Percentiles rank a stretch among this genome's conserved stretches.
Conservation (phyloP, 2,113 vertebrate species). For the Cavia porcellus region DNA sequence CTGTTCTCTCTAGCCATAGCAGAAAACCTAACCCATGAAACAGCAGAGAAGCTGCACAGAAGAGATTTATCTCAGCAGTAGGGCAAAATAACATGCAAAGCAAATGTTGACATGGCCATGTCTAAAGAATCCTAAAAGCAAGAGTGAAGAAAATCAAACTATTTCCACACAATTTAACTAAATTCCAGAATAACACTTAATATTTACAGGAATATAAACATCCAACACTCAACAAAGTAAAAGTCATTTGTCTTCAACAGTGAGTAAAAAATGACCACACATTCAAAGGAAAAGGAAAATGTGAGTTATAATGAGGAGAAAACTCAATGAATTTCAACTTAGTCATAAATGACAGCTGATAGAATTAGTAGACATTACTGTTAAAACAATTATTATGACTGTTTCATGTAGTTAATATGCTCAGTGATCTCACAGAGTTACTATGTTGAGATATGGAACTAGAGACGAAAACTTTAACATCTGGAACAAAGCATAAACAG, state of each 20-base stretch:
- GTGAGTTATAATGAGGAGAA: slow-evolving; percentile 12
- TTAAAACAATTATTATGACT: neutral
- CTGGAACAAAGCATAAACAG: neutral
- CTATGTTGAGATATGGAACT: neutral
- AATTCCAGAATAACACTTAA: neutral
- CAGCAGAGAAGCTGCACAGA: neutral
- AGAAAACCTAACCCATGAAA: neutral
- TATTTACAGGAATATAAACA: slow-evolving; percentile 48
- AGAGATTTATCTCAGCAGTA: neutral
- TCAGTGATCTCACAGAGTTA: neutral
- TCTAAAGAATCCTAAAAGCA: neutral
- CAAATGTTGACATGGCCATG: neutral
- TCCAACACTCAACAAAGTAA: neutral
- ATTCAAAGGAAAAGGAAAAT: slow-evolving; percentile 6
- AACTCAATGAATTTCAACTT: neutral
- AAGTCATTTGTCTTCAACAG: neutral
- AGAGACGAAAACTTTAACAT: neutral
- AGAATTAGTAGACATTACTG: neutral
- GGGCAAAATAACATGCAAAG: neutral
- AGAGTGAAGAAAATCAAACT: neutral
- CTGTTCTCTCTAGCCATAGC: neutral
- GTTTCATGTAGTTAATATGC: neutral
- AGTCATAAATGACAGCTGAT: slow-evolving; percentile 9
- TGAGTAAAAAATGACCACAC: neutral
- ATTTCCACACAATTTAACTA: neutral